phyloP scores from a whole-genome alignment of 2,113 vertebrate species.

The Sciurus niger region DNA sequence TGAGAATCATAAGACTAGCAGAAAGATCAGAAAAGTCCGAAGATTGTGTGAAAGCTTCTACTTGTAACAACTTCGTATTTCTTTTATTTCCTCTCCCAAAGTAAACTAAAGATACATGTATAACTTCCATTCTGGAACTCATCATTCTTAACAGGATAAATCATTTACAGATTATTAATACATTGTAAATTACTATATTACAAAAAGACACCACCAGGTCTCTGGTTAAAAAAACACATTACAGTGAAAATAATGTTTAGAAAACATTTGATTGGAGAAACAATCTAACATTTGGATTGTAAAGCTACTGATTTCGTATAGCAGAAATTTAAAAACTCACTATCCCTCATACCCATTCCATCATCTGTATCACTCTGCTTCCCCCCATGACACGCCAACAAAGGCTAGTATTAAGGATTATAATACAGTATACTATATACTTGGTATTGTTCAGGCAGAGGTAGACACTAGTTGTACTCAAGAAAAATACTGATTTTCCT shows the following conservation, averaged over 20 bases:
- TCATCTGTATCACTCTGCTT: not conserved
- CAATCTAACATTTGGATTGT: conserved; percentile 37
- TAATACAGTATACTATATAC: not conserved
- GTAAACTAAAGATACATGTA: conserved; percentile 40
- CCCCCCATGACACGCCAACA: too few species aligned
- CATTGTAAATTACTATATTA: conserved; percentile 33
- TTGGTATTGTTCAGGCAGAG: conserved; percentile 22
- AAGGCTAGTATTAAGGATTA: not conserved
- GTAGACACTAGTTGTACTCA: not conserved
- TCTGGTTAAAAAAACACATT: conserved; percentile 20
- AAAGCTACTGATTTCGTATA: not conserved
- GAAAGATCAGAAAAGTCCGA: conserved; percentile 71
- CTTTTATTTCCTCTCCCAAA: conserved; percentile 42
- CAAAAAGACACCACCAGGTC: not conserved
- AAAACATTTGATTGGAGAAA: conserved; percentile 47
- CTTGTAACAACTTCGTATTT: conserved; percentile 25
- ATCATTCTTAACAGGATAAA: conserved; percentile 46
- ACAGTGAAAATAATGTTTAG: conserved; percentile 48
- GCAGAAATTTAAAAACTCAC: conserved; percentile 39
- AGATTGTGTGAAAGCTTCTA: conserved; percentile 1
- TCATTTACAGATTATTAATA: conserved; percentile 49
- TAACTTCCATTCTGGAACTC: not conserved
- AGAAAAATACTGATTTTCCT: conserved; percentile 45
- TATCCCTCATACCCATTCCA: not conserved
- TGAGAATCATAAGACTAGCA: conserved; percentile 59